Evolutionary conservation across 2,797 vertebrate genomes (phyloP), one percentile per base, ranked within the genome.

Genomic region (Phrynocephalus vlangalii): DNA sequence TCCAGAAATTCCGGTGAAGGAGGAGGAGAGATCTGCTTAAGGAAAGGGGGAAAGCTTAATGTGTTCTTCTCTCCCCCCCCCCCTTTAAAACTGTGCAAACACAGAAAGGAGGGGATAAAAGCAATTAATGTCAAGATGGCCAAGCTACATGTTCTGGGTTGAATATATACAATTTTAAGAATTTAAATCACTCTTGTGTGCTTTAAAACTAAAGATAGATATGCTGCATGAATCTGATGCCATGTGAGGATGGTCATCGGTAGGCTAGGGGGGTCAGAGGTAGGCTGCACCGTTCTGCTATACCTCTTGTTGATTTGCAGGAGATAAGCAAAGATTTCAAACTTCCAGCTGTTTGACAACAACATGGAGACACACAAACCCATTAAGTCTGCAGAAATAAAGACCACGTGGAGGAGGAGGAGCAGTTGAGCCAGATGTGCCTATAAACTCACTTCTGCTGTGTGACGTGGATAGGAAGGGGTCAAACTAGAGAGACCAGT

Each of bases 131-230:
- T 93, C 92, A 96, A 88, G 83, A 94, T 91, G 86, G 93, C 90
- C 73, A 70, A 75, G 93, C 79, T 85, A 90, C 92, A 91, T 88
- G 88, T 94, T 80, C 82, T 63, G 70, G 86, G 88, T 93, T 87
- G 71, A 87, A 85, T 86, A 90, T 76, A 86, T 44, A 44, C 38
- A 90, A 89, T 91, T 84, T 79, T 60, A 48, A 82, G 71, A 89
- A 82, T 89, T 91, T 91, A 91, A 95, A 84, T 84, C 84, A 82
- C 81, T 79, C 78, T 89, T 93, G 91, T 60, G 87, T 18, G 0
- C 87, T 91, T 85, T 87, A 84, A 91, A 92, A 89, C 87, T 93
- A 90, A 93, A 95, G 91, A 94, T 87, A 93, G 93, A 93, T 90
- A 60, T 15, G 75, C 91, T 63, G 84, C 44, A 30, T 90, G 92